These are phyloP conservation scores for Nerophis lumbriciformis DNA, from an alignment of 2,113 vertebrate species.

Conservation along the genomic window DNA sequence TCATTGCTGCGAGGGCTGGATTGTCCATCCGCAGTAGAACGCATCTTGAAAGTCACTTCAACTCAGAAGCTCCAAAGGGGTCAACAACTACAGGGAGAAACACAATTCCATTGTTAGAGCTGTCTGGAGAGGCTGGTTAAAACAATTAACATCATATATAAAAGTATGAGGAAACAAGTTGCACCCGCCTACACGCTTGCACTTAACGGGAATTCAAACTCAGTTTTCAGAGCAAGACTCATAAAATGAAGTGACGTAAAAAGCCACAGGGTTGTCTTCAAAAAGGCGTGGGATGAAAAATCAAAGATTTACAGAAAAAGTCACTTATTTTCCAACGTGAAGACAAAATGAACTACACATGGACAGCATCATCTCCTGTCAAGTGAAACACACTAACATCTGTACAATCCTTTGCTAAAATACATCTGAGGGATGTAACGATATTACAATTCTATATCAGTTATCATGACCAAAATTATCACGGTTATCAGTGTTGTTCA, in stretches of 20 bases:
- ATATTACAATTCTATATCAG: too few species aligned
- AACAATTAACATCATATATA: neutral
- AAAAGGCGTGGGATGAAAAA: constrained; percentile 8
- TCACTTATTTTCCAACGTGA: constrained; percentile 15
- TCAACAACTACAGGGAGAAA: constrained; percentile 34
- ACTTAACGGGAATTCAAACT: neutral
- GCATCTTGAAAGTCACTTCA: constrained; percentile 38
- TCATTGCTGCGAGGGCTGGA: neutral
- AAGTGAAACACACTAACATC: neutral
- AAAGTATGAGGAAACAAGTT: neutral
- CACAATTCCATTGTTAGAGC: neutral
- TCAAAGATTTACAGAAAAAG: constrained; percentile 31
- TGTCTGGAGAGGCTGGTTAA: neutral
- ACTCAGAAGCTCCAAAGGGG: constrained; percentile 18
- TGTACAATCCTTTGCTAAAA: neutral
- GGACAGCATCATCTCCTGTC: neutral
- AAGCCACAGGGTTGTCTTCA: neutral
- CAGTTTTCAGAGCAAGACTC: constrained; percentile 5
- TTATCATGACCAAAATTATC: too few species aligned
- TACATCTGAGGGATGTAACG: too few species aligned
- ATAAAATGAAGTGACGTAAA: constrained; percentile 11
- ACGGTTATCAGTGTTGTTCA: too few species aligned
- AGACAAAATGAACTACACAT: constrained; percentile 13
- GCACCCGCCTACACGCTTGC: neutral
- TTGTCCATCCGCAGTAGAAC: constrained; percentile 29